Percentiles rank a stretch among this genome's conserved stretches.
Evolutionary conservation across 2,113 vertebrate genomes (phyloP).

Genomic region (Mohoua ochrocephala): DNA sequence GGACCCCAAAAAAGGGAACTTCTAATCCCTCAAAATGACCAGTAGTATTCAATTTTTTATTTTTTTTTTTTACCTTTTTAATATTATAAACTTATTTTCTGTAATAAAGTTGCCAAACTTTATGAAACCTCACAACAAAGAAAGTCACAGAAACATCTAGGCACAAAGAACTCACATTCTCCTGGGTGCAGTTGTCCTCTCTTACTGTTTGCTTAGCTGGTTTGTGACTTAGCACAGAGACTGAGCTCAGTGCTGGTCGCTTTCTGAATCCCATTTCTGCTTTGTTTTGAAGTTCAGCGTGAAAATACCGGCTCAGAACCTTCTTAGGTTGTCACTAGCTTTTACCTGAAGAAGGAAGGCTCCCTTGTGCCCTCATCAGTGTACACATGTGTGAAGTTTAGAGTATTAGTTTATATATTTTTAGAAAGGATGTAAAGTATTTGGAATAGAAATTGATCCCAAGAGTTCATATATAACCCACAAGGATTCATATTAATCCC

Average conservation of each 20-base stretch:
- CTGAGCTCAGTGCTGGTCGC: neutral
- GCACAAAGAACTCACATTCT: neutral
- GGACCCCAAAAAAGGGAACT: neutral
- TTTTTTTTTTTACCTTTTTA: neutral
- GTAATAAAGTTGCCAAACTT: neutral
- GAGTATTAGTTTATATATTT: conserved; percentile 31
- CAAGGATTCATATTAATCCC: conserved; percentile 13
- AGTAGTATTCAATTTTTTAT: neutral
- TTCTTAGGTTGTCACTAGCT: neutral
- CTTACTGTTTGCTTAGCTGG: neutral
- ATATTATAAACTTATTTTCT: neutral
- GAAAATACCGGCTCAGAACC: neutral
- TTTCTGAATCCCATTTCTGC: neutral
- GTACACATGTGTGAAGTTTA: neutral
- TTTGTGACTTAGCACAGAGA: neutral
- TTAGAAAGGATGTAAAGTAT: conserved; percentile 29
- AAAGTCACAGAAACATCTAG: neutral
- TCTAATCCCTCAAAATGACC: neutral
- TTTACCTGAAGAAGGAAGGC: conserved; percentile 22
- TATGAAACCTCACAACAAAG: neutral
- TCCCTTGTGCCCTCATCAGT: conserved; percentile 22
- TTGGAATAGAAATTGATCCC: conserved; percentile 29
- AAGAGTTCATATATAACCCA: neutral
- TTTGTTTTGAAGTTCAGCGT: neutral
- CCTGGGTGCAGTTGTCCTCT: neutral